Percentiles rank a stretch among this genome's conserved stretches.
These are phyloP conservation scores for Drosophila ironensis DNA, from an alignment of 1,140 invertebrate species.

Conservation along the genomic window DNA sequence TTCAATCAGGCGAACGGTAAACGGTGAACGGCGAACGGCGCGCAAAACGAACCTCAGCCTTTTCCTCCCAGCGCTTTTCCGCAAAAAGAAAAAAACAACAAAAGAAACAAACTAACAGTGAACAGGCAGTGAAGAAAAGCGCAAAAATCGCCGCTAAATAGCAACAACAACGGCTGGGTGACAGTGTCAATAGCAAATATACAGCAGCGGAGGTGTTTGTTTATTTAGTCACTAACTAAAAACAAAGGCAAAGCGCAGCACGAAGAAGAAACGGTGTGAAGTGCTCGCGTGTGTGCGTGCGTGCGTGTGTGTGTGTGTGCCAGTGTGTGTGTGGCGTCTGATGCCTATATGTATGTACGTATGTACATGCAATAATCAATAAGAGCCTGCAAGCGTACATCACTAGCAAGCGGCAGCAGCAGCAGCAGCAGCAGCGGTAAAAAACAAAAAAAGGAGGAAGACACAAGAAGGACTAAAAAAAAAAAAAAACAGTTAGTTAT, in stretches of 20 bases:
- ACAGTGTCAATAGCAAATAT: no score
- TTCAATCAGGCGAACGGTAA: slow-evolving; percentile 81
- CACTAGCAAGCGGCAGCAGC: neutral
- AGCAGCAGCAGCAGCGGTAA: no score
- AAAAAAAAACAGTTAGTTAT: slow-evolving; percentile 13
- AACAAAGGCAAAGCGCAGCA: slow-evolving; percentile 73
- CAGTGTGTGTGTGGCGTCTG: slow-evolving; percentile 34
- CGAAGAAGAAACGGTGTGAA: no score
- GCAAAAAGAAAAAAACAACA: no score
- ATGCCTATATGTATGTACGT: slow-evolving; percentile 21
- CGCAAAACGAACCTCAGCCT: slow-evolving; percentile 75
- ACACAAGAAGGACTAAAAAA: slow-evolving; percentile 1
- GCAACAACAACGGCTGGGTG: no score
- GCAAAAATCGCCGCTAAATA: no score
- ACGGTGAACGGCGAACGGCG: no score
- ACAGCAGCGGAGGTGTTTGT: slow-evolving; percentile 72
- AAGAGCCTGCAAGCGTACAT: slow-evolving; percentile 26
- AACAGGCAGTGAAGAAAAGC: no score
- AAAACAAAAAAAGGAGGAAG: slow-evolving; percentile 60
- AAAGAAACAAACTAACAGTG: slow-evolving; percentile 55
- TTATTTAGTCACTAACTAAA: slow-evolving; percentile 80
- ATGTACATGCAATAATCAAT: slow-evolving; percentile 65
- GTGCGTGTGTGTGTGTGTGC: no score
- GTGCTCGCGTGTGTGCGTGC: no score
- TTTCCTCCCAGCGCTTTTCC: slow-evolving; percentile 80